Percentiles rank a stretch among this genome's conserved stretches.
These are phyloP conservation scores for Melolontha melolontha DNA, from an alignment of 2,888 invertebrate genomes.

Conservation along the genomic window DNA sequence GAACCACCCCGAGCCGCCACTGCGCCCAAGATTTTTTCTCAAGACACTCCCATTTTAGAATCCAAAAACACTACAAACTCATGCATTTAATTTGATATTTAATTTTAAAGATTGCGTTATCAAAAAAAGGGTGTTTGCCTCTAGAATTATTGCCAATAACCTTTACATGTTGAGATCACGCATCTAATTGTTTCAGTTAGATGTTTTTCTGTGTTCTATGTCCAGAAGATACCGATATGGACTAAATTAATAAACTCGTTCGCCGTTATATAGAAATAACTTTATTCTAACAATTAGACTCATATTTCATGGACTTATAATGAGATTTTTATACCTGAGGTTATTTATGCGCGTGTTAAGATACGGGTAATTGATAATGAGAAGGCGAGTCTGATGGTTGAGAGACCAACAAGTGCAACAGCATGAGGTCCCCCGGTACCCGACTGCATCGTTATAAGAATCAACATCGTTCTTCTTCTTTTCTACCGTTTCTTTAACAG, in stretches of 20 bases:
- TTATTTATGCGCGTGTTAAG: conserved; percentile 61
- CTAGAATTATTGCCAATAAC: no score
- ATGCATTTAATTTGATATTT: no score
- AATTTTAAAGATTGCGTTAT: no score
- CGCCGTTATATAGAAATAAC: conserved; percentile 46
- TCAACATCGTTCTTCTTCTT: conserved; percentile 35
- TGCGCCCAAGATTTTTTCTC: no score
- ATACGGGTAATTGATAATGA: conserved; percentile 62
- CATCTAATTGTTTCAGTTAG: no score
- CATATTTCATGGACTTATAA: conserved; percentile 61
- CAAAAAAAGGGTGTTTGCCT: no score
- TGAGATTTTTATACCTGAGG: conserved; percentile 60
- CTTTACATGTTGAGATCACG: no score
- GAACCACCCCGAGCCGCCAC: no score
- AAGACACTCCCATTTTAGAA: no score
- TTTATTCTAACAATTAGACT: conserved; percentile 59
- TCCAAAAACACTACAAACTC: no score
- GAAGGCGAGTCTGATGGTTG: conserved; percentile 46
- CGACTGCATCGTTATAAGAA: conserved; percentile 40
- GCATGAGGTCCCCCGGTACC: conserved; percentile 48
- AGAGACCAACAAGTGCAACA: conserved; percentile 49
- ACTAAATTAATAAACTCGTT: conserved; percentile 34
- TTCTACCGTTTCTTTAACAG: conserved; percentile 45
- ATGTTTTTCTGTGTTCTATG: no score
- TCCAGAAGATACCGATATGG: not conserved